Percentiles rank a stretch among this genome's conserved stretches.
phyloP scores from a whole-genome alignment of 1,140 invertebrate species.

The Panagrolaimus sp. region DNA sequence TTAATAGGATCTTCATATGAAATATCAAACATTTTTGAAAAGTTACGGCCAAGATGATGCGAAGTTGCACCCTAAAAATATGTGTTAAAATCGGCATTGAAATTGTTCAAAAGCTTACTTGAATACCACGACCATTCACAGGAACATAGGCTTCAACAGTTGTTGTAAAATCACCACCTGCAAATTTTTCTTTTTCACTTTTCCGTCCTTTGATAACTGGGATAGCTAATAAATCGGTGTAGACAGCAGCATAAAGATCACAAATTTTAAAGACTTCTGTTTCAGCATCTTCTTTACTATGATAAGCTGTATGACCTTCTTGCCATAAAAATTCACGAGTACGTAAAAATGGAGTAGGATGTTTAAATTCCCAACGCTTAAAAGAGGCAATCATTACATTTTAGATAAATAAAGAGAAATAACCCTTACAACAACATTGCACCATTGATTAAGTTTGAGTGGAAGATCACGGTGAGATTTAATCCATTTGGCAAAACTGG shows the following conservation, averaged over 20 bases:
- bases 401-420: slow-evolving; percentile 32
- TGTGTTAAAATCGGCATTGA: not conserved
- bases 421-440: slow-evolving; percentile 86
- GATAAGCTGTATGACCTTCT: slow-evolving; percentile 94
- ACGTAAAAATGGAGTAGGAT: slow-evolving; percentile 93
- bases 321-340: slow-evolving; percentile 99
- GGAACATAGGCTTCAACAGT: slow-evolving; percentile 92
- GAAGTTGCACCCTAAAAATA: slow-evolving; percentile 79
- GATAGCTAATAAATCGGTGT: slow-evolving; percentile 85
- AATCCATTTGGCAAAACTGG: slow-evolving; percentile 94
- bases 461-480: slow-evolving; percentile 95
- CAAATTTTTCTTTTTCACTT: slow-evolving; percentile 99
- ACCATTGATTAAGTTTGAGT: slow-evolving; percentile 95
- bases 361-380: slow-evolving; percentile 98
- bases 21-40: slow-evolving; percentile 99
- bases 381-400: slow-evolving; percentile 30
- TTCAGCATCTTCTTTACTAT: slow-evolving; percentile 74
- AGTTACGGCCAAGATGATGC: slow-evolving; percentile 96
- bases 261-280: slow-evolving; percentile 69
- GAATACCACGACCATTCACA: slow-evolving; percentile 86
- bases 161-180: slow-evolving; percentile 92
- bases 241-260: slow-evolving; percentile 80
- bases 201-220: slow-evolving; percentile 90
- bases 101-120: slow-evolving; percentile 62
- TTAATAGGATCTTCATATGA: slow-evolving; percentile 85